A percentile compares a stretch with the other conserved stretches of the same genome.
Conservation (phyloP, 1,140 invertebrate species). For the Cardiocondyla obscurior region DNA sequence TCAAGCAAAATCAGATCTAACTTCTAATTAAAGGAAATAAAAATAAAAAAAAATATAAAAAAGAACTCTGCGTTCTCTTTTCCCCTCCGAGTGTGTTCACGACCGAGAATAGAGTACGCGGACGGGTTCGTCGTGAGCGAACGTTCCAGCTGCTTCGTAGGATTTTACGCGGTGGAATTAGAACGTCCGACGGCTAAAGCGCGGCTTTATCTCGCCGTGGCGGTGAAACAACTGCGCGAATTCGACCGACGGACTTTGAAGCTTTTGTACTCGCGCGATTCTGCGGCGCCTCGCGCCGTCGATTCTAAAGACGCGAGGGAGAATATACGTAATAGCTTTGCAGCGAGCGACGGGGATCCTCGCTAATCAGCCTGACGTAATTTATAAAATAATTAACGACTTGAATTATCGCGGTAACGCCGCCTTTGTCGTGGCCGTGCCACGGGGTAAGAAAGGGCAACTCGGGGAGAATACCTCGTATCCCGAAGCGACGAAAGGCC, state of each 20-base stretch:
- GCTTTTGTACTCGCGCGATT: not conserved
- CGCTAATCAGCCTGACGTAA: constrained; percentile 39
- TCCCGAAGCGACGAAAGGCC: not conserved
- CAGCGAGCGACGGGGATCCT: not conserved
- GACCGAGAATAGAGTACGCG: not conserved
- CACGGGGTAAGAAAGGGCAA: not conserved
- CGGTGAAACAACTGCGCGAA: not conserved
- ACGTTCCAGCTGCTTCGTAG: not conserved
- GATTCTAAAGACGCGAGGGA: not conserved
- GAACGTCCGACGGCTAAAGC: not conserved
- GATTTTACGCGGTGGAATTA: not conserved
- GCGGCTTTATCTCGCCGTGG: not conserved
- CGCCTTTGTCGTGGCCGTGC: constrained; percentile 32
- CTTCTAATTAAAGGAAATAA: not conserved
- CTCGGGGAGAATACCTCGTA: not conserved
- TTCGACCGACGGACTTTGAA: not conserved
- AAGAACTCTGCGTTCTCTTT: too few species aligned
- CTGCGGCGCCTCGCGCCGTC: not conserved
- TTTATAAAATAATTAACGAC: constrained; percentile 64
- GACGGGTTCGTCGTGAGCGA: not conserved
- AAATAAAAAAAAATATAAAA: too few species aligned
- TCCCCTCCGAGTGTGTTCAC: not conserved
- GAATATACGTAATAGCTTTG: not conserved
- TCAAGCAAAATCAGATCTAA: not conserved
- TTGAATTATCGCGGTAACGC: constrained; percentile 59